Base-by-base conservation (phyloP, 1,140 invertebrate genomes). In the Heliconius eleuchia region DNA sequence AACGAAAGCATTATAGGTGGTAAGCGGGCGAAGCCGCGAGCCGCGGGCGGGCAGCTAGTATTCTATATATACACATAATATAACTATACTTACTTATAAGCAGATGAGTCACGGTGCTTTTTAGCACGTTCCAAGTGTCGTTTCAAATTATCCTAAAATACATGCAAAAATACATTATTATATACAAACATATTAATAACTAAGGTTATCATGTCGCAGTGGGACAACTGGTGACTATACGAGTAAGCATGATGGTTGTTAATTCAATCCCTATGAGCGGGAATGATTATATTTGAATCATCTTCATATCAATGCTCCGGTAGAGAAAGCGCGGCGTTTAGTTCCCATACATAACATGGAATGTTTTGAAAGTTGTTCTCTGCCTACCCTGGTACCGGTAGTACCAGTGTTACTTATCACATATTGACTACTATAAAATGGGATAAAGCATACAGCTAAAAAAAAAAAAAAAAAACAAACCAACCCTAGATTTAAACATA, bases 401-500 rank as follows among this genome's bases (percentile, higher is more conserved):
- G 11, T 11, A 46, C 13, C 11, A 46, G 13, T 3, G 42, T 42
- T 3, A 6, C 4, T 34, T 6, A 34, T 34, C 34, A 13, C 42
- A 42, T 42, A 42, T 42, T 42, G 42, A 42, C 42, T 42, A 42
- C 13, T 4, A 42, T 42, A 46, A 19, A 19, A 19, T 2, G 52
- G 4, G 52, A 55, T n/a, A 55, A 19, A n/a, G 34, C 8, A 27
- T 66, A 13, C 16, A 13, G 27, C 13, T 16, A 57, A 23, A 74
- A 23, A 23, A 23, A 2, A 30, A 30, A 42, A 50, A 13, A 52
- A 50, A 27, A 27, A 19, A 19, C 8, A n/a, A 27, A 83, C 89
- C 88, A 70, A 92, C 92, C 82, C 84, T 85, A 4, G 92, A 93
- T 71, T 92, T 94, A 79, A 94, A 95, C 37, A 83, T 86, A 18